These are phyloP conservation scores for Poeciliopsis turneri DNA, from an alignment of 2,797 vertebrate genomes.

Conservation along the genomic window DNA sequence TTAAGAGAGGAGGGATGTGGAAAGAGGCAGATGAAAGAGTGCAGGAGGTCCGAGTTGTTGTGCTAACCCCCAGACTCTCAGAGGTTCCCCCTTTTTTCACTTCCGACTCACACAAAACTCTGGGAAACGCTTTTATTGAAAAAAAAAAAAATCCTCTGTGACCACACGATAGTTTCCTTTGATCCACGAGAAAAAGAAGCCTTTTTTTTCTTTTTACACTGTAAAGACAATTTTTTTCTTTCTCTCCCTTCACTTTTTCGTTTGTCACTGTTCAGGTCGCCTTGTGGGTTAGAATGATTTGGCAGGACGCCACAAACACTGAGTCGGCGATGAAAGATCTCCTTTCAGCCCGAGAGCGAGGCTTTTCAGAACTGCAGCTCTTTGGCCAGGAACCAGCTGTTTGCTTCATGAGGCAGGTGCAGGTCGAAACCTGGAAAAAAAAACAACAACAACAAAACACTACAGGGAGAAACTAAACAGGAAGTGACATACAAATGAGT, in stretches of 20 bases:
- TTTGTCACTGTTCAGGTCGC: neutral
- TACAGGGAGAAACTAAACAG: neutral
- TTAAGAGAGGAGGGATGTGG: constrained; percentile 64
- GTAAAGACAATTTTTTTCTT: neutral
- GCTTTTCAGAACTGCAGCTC: constrained; percentile 14
- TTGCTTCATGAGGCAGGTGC: constrained; percentile 5
- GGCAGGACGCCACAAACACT: neutral
- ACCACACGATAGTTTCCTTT: neutral
- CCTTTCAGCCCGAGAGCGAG: constrained; percentile 23
- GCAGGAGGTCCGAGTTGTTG: constrained; percentile 70
- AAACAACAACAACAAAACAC: neutral
- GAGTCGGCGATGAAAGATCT: constrained; percentile 19
- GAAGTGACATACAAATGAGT: neutral
- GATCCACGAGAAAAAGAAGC: constrained; percentile 1
- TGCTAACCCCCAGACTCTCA: constrained; percentile 57
- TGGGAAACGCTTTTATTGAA: constrained; percentile 31
- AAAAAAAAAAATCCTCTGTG: constrained; percentile 15
- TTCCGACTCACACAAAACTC: constrained; percentile 47
- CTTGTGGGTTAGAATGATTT: constrained; percentile 2
- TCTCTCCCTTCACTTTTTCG: neutral
- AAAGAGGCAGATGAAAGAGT: constrained; percentile 69
- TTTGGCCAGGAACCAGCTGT: constrained; percentile 1
- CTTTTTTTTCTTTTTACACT: neutral
- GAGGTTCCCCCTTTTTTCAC: constrained; percentile 44
- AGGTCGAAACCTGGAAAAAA: neutral